Conservation (phyloP, 2,113 vertebrate genomes). For the Cyphomyrus plagiostoma region DNA sequence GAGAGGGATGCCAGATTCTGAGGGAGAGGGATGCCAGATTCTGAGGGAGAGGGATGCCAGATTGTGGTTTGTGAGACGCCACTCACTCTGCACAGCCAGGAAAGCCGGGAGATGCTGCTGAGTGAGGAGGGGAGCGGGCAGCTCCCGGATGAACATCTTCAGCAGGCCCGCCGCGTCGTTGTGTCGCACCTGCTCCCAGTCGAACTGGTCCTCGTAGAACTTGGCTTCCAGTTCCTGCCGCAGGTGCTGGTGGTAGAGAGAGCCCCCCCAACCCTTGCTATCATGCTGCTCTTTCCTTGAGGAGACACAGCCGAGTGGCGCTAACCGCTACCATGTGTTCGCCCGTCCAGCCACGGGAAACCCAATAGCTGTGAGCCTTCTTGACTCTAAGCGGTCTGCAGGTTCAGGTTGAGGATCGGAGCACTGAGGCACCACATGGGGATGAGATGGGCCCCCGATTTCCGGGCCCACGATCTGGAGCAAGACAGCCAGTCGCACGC, state of each 20-base stretch:
- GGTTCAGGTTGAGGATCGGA: background rate
- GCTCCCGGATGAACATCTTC: constrained; percentile 91
- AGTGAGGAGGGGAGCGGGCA: constrained; percentile 83
- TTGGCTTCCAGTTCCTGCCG: constrained; percentile 82
- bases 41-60: background rate
- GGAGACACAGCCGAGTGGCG: background rate
- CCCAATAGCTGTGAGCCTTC: background rate
- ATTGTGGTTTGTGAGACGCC: background rate
- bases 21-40: too few relatives aligned
- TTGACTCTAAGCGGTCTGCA: background rate
- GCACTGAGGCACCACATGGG: background rate
- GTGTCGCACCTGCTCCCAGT: constrained; percentile 85
- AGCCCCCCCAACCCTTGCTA: background rate
- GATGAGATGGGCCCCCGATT: background rate
- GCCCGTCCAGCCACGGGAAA: background rate
- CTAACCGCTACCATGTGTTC: constrained; percentile 23
- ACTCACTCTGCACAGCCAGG: constrained; percentile 76
- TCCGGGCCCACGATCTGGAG: background rate
- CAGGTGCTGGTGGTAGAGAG: constrained; percentile 62
- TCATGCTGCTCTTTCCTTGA: background rate
- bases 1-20: too few relatives aligned
- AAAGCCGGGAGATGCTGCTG: constrained; percentile 82
- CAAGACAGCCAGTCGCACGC: background rate
- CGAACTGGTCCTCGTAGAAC: constrained; percentile 71
- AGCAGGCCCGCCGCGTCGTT: constrained; percentile 85